phyloP scores from a whole-genome alignment of 2,888 invertebrate genomes.

The Amblyteles armatorius region DNA sequence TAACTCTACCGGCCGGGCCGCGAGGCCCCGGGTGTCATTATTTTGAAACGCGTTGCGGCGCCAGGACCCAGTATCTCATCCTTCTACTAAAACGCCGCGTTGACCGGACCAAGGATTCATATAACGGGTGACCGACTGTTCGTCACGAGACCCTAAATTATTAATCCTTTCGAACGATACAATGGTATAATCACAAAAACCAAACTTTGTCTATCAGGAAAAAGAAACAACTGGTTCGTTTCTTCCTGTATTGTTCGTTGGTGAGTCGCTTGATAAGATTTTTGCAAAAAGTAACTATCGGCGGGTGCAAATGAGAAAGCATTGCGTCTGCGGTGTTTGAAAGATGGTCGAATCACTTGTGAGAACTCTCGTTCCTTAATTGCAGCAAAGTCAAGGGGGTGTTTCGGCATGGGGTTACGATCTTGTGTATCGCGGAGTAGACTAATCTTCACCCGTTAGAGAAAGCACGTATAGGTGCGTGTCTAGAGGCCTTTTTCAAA shows the following conservation, averaged over 20 bases:
- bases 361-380: not conserved
- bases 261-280: not conserved
- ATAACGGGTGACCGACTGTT: conserved; percentile 77
- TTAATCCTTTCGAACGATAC: conserved; percentile 4
- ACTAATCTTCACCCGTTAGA: conserved; percentile 78
- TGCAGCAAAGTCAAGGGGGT: not conserved
- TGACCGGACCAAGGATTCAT: conserved; percentile 71
- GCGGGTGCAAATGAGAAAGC: not conserved
- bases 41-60: conserved; percentile 83
- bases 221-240: not conserved
- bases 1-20: conserved; percentile 64
- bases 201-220: conserved; percentile 25
- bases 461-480: conserved; percentile 79
- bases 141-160: conserved; percentile 8
- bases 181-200: conserved; percentile 3
- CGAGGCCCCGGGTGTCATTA: conserved; percentile 81
- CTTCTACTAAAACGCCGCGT: conserved; percentile 78
- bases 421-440: conserved; percentile 9
- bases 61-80: conserved; percentile 83
- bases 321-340: not conserved
- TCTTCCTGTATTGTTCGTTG: not conserved
- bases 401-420: conserved; percentile 7
- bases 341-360: not conserved
- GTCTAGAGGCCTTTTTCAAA: conserved; percentile 81
- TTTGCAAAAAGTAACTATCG: not conserved